Evolutionary conservation across 2,113 vertebrate genomes (phyloP).

Genomic region (Panurus biarmicus): DNA sequence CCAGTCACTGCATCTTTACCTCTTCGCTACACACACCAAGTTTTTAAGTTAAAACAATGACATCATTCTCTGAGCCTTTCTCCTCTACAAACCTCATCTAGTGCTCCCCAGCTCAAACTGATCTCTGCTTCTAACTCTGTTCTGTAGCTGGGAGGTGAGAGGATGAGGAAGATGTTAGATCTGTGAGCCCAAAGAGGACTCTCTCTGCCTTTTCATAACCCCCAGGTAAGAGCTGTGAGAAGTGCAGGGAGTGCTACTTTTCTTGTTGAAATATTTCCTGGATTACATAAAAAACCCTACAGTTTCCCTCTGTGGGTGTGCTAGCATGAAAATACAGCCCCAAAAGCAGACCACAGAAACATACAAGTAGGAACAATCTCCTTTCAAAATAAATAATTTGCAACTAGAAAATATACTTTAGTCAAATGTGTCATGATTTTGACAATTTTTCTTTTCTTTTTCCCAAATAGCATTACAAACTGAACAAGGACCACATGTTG

Average conservation of each 20-base stretch:
- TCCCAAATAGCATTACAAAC: not conserved
- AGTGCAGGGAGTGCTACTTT: not conserved
- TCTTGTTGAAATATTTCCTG: not conserved
- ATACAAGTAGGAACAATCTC: not conserved
- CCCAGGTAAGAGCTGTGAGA: not conserved
- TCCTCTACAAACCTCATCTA: not conserved
- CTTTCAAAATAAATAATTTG: not conserved
- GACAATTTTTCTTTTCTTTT: not conserved
- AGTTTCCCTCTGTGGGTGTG: not conserved
- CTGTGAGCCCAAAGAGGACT: not conserved
- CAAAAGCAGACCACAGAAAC: not conserved
- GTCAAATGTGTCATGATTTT: not conserved
- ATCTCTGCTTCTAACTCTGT: not conserved
- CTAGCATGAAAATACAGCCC: not conserved
- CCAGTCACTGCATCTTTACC: not conserved
- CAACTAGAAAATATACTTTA: not conserved
- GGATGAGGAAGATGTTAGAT: not conserved
- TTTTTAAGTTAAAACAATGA: not conserved
- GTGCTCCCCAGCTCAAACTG: not conserved
- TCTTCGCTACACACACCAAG: not conserved
- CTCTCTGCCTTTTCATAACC: not conserved
- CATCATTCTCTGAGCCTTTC: not conserved
- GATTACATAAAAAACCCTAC: not conserved
- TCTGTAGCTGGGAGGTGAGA: not conserved
- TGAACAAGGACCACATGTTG: not conserved